phyloP scores from a whole-genome alignment of 2,797 vertebrate genomes.

The Phoxinus dragarum region DNA sequence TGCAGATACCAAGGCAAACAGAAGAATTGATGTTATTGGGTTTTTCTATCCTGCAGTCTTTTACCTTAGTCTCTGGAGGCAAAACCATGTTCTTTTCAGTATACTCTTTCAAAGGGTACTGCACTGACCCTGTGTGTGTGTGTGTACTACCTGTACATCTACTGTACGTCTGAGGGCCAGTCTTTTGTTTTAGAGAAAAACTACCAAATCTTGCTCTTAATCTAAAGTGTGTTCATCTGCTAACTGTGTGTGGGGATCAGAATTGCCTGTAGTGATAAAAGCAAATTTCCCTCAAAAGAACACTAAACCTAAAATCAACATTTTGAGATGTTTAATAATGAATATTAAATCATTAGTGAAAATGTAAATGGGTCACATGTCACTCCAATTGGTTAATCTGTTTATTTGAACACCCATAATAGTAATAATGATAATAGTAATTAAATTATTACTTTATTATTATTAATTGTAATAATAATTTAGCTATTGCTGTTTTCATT shows the following conservation, averaged over 20 bases:
- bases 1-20: constrained; percentile 19
- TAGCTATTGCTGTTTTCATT: neutral
- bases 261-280: neutral
- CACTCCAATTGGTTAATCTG: neutral
- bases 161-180: neutral
- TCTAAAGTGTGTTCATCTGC: neutral
- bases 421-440: neutral
- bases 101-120: constrained; percentile 8
- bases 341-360: neutral
- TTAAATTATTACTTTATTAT: neutral
- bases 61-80: constrained; percentile 25
- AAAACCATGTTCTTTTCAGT: constrained; percentile 4
- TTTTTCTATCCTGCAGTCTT: constrained; percentile 5
- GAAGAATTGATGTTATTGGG: constrained; percentile 11
- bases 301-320: neutral
- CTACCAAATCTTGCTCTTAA: neutral
- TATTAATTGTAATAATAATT: neutral
- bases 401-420: neutral
- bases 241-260: neutral
- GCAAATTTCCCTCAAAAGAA: neutral
- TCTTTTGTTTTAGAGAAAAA: constrained; percentile 34
- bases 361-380: neutral
- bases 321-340: neutral
- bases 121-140: constrained; percentile 15
- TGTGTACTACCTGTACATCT: neutral